Evolutionary conservation across 2,888 invertebrate genomes (phyloP).

Genomic region (Therioaphis trifolii): DNA sequence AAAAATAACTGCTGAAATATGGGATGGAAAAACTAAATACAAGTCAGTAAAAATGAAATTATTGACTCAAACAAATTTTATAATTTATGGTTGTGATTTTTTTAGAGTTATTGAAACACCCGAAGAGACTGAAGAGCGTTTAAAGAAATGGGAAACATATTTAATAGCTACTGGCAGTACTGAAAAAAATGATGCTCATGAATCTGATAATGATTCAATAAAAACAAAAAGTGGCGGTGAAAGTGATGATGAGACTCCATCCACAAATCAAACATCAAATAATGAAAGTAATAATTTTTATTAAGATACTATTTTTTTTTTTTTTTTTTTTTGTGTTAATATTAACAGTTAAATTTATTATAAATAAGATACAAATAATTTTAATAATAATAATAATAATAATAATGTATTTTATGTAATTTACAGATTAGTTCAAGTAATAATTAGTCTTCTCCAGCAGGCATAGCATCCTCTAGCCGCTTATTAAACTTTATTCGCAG

Average conservation of each 20-base stretch:
- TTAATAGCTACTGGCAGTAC: conserved; percentile 68
- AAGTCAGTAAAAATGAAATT: conserved; percentile 71
- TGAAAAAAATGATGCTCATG: conserved; percentile 50
- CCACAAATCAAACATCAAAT: conserved; percentile 25
- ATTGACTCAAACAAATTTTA: background rate
- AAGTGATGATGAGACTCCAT: conserved; percentile 58
- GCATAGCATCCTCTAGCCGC: conserved; percentile 95
- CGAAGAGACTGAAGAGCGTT: conserved; percentile 82
- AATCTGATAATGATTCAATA: conserved; percentile 54
- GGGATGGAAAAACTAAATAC: conserved; percentile 96
- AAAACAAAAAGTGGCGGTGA: conserved; percentile 58
- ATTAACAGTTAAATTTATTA: no score
- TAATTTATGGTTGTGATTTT: conserved; percentile 28
- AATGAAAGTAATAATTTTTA: conserved; percentile 44
- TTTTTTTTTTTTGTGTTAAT: no score
- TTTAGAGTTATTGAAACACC: conserved; percentile 87
- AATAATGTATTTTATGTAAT: conserved; percentile 33
- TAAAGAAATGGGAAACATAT: conserved; percentile 89
- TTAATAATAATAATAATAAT: conserved; percentile 20
- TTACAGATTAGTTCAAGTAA: conserved; percentile 16
- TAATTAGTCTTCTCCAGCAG: conserved; percentile 94
- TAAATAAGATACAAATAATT: conserved; percentile 22
- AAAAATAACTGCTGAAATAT: conserved; percentile 85
- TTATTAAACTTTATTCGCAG: conserved; percentile 93
- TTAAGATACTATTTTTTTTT: conserved; percentile 16